Evolutionary conservation across 2,888 invertebrate genomes (phyloP).

Genomic region (Halictus quadricinctus): DNA sequence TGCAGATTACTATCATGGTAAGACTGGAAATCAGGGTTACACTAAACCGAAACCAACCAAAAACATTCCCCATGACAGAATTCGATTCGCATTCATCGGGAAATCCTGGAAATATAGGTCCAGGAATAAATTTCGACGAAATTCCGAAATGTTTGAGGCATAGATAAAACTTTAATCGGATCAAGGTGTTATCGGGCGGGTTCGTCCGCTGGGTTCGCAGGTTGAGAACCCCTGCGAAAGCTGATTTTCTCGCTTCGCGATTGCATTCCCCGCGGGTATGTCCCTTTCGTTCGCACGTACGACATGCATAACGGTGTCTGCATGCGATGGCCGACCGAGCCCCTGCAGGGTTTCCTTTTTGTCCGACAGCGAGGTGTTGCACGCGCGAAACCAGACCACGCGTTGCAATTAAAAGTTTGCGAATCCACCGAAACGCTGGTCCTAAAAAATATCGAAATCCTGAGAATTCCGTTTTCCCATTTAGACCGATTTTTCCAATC

Average conservation of each 20-base stretch:
- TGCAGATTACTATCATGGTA: no score
- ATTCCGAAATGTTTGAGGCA: not conserved
- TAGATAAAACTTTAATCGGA: constrained; percentile 12
- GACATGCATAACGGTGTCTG: constrained; percentile 35
- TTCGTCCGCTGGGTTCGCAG: not conserved
- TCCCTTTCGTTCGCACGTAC: constrained; percentile 36
- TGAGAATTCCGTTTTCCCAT: not conserved
- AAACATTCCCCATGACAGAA: not conserved
- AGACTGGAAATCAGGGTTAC: not conserved
- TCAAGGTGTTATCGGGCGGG: constrained; percentile 6
- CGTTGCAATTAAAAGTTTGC: constrained; percentile 26
- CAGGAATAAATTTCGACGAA: not conserved
- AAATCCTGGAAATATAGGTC: not conserved
- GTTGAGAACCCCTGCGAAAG: constrained; percentile 35
- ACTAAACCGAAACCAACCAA: not conserved
- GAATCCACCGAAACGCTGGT: not conserved
- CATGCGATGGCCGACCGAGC: constrained; percentile 28
- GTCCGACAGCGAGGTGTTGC: constrained; percentile 24
- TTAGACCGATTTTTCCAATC: not conserved
- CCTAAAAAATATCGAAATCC: not conserved
- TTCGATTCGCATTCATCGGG: not conserved
- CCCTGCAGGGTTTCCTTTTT: constrained; percentile 44
- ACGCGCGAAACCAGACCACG: constrained; percentile 28
- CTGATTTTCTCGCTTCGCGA: constrained; percentile 43
- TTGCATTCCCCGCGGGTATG: constrained; percentile 33